Conservation (phyloP, 2,797 vertebrate species). For the Rhodeus uyekii region DNA sequence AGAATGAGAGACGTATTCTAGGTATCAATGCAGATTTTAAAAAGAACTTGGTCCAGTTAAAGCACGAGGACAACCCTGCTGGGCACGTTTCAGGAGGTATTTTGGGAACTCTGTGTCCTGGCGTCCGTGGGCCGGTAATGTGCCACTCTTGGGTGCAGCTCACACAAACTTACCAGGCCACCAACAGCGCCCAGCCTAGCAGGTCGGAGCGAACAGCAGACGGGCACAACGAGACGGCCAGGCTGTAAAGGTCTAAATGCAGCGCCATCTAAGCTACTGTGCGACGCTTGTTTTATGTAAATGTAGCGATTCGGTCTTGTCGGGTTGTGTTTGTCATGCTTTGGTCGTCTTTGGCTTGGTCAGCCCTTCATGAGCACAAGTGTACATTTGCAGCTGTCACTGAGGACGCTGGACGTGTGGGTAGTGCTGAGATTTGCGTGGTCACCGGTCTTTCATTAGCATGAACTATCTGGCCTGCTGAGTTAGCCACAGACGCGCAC, state of each 20-base stretch:
- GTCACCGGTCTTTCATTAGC: slow-evolving; percentile 51
- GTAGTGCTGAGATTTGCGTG: slow-evolving; percentile 12
- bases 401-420: neutral
- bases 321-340: slow-evolving; percentile 31
- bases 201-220: slow-evolving; percentile 1
- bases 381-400: slow-evolving; percentile 15
- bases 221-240: slow-evolving; percentile 32
- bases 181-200: slow-evolving; percentile 36
- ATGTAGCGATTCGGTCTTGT: slow-evolving; percentile 33
- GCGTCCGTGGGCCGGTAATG: slow-evolving; percentile 45
- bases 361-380: neutral
- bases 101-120: slow-evolving; percentile 20
- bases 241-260: slow-evolving; percentile 46
- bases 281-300: slow-evolving; percentile 23
- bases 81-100: slow-evolving; percentile 32
- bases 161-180: slow-evolving; percentile 46
- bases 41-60: slow-evolving; percentile 44
- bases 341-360: slow-evolving; percentile 33
- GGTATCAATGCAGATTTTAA: slow-evolving; percentile 30
- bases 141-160: slow-evolving; percentile 55
- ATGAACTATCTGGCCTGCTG: slow-evolving; percentile 15
- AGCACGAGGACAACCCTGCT: slow-evolving; percentile 45
- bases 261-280: slow-evolving; percentile 33
- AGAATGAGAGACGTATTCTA: slow-evolving; percentile 30
- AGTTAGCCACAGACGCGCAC: slow-evolving; percentile 28